Evolutionary conservation across 2,888 invertebrate genomes (phyloP).

Genomic region (Drosophila monieri): DNA sequence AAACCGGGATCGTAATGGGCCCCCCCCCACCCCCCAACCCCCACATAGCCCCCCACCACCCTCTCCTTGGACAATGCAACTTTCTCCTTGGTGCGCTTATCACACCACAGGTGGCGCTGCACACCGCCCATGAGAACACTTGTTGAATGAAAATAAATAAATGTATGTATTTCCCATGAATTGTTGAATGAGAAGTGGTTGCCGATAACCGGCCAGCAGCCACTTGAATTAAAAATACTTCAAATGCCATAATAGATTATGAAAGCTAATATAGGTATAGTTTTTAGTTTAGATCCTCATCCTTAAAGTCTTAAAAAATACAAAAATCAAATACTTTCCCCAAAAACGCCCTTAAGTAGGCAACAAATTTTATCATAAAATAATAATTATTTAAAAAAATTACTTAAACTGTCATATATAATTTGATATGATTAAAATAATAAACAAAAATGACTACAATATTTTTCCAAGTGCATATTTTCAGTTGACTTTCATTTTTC

Average conservation of each 20-base stretch:
- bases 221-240: neutral
- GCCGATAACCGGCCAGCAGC: neutral
- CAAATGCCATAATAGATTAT: neutral
- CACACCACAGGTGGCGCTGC: constrained; percentile 19
- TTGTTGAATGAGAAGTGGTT: neutral
- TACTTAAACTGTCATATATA: no score
- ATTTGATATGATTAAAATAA: no score
- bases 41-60: neutral
- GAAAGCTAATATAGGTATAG: neutral
- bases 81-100: constrained; percentile 3
- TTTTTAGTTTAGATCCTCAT: neutral
- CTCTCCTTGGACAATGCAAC: neutral
- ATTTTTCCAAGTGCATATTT: neutral
- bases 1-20: neutral
- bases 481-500: neutral
- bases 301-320: no score
- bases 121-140: constrained; percentile 5
- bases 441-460: no score
- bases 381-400: no score
- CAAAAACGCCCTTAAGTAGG: no score
- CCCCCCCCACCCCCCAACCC: neutral
- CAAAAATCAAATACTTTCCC: no score
- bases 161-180: neutral
- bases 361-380: no score
- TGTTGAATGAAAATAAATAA: constrained; percentile 17